A percentile compares a stretch with the other conserved stretches of the same genome.
Conservation (phyloP, 1,140 invertebrate genomes). For the Tetranychus urticae region DNA sequence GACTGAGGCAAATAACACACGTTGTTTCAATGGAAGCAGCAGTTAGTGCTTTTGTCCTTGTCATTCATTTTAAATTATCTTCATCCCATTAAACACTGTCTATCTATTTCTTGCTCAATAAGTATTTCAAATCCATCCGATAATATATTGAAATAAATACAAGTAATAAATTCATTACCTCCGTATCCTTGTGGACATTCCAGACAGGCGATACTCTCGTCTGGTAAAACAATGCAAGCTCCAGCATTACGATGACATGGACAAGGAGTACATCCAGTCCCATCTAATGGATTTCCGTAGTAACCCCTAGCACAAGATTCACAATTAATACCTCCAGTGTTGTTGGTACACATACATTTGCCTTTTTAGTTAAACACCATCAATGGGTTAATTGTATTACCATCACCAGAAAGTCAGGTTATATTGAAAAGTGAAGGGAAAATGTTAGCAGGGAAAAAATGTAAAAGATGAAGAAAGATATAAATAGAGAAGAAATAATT, state of each 20-base stretch:
- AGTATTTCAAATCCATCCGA: not conserved
- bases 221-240: conserved; percentile 63
- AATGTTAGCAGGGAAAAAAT: no score
- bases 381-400: not conserved
- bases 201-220: conserved; percentile 61
- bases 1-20: no score
- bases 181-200: conserved; percentile 81
- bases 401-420: no score
- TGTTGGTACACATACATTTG: conserved; percentile 84
- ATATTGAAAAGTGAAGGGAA: no score
- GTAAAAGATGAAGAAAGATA: no score
- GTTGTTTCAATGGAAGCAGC: no score
- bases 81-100: no score
- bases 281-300: conserved; percentile 74
- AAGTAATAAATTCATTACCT: conserved; percentile 28
- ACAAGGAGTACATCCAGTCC: conserved; percentile 67
- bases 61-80: no score
- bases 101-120: not conserved
- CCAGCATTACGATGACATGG: conserved; percentile 70
- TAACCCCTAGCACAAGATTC: conserved; percentile 74
- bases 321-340: conserved; percentile 84
- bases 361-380: conserved; percentile 26
- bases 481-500: no score
- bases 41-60: no score
- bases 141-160: not conserved